Evolutionary conservation across 2,797 vertebrate genomes (phyloP).

Genomic region (Clarias platycephalus): DNA sequence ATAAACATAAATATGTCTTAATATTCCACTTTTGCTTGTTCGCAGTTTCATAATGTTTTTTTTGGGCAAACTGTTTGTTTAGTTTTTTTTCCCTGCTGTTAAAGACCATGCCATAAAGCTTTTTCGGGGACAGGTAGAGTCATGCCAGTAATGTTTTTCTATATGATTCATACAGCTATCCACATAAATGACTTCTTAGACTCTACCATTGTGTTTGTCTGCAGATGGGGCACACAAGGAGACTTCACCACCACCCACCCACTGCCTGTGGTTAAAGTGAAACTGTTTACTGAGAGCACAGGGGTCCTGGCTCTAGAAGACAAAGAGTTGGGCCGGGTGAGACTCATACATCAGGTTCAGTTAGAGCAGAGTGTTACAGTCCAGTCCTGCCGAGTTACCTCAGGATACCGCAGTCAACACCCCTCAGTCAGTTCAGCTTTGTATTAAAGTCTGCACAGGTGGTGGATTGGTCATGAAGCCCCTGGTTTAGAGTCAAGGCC

Average conservation of each 20-base stretch:
- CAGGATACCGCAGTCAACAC: too few species aligned
- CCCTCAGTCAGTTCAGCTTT: not conserved
- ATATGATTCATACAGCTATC: not conserved
- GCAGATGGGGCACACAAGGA: slow-evolving; percentile 96
- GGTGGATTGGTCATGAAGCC: not conserved
- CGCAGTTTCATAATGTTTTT: not conserved
- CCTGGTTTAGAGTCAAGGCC: not conserved
- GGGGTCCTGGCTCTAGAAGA: slow-evolving; percentile 90
- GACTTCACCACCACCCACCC: slow-evolving; percentile 95
- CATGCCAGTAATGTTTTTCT: not conserved
- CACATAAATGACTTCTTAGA: not conserved
- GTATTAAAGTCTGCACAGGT: not conserved
- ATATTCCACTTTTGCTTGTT: not conserved
- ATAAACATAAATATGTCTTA: not conserved
- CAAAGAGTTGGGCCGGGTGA: slow-evolving; percentile 94
- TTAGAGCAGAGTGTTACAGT: not conserved
- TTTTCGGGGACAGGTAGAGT: not conserved
- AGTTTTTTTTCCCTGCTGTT: too few species aligned
- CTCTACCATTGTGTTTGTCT: slow-evolving; percentile 54
- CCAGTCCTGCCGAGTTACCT: not conserved
- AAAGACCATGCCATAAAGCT: not conserved
- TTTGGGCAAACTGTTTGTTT: not conserved
- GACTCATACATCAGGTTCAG: slow-evolving; percentile 34
- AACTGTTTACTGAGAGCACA: slow-evolving; percentile 95
- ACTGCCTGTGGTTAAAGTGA: slow-evolving; percentile 94